Conservation (phyloP, 2,888 invertebrate species). For the Drosophila macrospina region DNA sequence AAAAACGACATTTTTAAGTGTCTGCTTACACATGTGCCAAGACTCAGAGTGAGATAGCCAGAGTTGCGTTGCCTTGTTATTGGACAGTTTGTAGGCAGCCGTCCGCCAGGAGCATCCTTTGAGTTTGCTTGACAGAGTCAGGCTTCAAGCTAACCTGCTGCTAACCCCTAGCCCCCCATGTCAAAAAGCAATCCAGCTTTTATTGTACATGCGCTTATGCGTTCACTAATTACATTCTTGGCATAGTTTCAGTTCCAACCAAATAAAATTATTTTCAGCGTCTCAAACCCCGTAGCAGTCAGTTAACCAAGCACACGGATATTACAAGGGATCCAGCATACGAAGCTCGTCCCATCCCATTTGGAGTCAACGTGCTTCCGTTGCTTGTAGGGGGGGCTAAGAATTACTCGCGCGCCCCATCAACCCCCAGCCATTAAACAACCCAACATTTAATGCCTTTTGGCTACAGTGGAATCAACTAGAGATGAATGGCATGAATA, state of each 20-base stretch:
- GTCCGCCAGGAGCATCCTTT: conserved; percentile 33
- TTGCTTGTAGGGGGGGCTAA: conserved; percentile 21
- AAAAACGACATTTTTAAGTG: conserved; percentile 63
- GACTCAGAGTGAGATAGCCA: conserved; percentile 37
- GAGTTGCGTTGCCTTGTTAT: conserved; percentile 32
- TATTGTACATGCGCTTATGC: conserved; percentile 72
- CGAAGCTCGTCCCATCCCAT: background rate
- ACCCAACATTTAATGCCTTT: background rate
- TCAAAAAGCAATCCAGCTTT: conserved; percentile 49
- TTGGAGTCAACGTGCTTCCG: conserved; percentile 6
- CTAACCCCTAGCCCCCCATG: background rate
- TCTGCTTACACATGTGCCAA: conserved; percentile 38
- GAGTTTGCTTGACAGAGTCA: conserved; percentile 16
- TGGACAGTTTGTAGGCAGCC: conserved; percentile 21
- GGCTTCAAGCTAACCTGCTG: background rate
- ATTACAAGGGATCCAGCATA: conserved; percentile 29
- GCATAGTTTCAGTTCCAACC: conserved; percentile 93
- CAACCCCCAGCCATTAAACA: background rate
- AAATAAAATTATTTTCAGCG: conserved; percentile 80
- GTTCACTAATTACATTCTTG: conserved; percentile 98
- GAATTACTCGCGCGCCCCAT: conserved; percentile 43
- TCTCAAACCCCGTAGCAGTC: conserved; percentile 50
- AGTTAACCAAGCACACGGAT: conserved; percentile 42
- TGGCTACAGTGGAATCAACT: background rate
- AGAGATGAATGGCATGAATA: background rate